phyloP scores from a whole-genome alignment of 1,140 invertebrate species.

The Phocides pigmalion region DNA sequence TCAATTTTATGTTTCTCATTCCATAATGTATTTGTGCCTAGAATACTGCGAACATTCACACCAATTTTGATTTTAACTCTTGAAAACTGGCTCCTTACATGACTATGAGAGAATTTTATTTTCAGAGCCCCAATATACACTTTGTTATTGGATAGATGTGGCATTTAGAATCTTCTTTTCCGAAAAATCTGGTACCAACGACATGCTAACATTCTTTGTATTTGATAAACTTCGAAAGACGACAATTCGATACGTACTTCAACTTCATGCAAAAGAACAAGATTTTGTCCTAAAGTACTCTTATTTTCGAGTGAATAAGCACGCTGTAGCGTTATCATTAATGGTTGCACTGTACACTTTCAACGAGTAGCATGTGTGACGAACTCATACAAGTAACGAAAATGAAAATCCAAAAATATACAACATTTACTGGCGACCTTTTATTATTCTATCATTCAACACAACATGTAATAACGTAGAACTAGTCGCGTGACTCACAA shows the following conservation, averaged over 20 bases:
- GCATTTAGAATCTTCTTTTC: too few species aligned
- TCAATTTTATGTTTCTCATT: neutral
- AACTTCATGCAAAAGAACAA: too few species aligned
- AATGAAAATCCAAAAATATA: neutral
- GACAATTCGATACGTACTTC: too few species aligned
- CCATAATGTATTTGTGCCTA: neutral
- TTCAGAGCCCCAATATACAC: neutral
- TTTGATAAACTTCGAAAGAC: too few species aligned
- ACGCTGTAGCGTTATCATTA: too few species aligned
- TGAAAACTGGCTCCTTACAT: neutral
- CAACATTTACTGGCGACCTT: neutral
- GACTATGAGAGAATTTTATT: neutral
- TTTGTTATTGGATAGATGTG: neutral
- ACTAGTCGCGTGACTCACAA: neutral
- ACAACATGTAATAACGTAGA: neutral
- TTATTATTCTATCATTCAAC: neutral
- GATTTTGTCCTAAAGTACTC: too few species aligned
- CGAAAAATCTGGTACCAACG: too few species aligned
- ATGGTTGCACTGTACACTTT: too few species aligned
- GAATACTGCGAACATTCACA: neutral
- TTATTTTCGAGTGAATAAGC: too few species aligned
- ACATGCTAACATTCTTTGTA: too few species aligned
- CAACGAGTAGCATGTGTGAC: too few species aligned
- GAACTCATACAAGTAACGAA: neutral
- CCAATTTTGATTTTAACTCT: neutral